Evolutionary conservation across 2,113 vertebrate genomes (phyloP).

Genomic region (Corythornis madagascariensis): DNA sequence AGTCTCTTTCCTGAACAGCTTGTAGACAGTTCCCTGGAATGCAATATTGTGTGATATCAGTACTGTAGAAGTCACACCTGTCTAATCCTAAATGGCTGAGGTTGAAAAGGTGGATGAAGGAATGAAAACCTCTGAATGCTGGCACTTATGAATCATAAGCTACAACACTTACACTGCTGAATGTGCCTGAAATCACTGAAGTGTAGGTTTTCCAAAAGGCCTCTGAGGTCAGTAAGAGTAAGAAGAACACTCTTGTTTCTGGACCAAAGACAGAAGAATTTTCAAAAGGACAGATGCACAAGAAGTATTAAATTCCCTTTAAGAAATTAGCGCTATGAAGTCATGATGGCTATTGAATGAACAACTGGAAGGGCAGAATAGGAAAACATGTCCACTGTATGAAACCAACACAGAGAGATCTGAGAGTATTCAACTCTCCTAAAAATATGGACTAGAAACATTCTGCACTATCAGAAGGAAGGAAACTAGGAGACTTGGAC

Average conservation of each 20-base stretch:
- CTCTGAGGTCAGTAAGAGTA: neutral
- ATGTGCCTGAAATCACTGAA: neutral
- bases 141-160: neutral
- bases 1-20: neutral
- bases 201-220: neutral
- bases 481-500: neutral
- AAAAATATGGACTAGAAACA: neutral
- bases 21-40: constrained; percentile 21
- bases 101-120: neutral
- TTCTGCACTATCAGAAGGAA: neutral
- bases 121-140: neutral
- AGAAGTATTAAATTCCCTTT: neutral
- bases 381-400: neutral
- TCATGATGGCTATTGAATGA: neutral
- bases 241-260: neutral
- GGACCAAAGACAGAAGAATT: neutral
- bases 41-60: neutral
- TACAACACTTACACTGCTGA: neutral
- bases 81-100: neutral
- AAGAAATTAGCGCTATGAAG: neutral
- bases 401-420: rapidly evolving
- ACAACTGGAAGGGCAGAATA: neutral
- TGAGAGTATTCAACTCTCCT: neutral
- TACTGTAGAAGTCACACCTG: neutral
- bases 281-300: neutral